phyloP scores from a whole-genome alignment of 2,888 invertebrate genomes.

The Pteria penguin region DNA sequence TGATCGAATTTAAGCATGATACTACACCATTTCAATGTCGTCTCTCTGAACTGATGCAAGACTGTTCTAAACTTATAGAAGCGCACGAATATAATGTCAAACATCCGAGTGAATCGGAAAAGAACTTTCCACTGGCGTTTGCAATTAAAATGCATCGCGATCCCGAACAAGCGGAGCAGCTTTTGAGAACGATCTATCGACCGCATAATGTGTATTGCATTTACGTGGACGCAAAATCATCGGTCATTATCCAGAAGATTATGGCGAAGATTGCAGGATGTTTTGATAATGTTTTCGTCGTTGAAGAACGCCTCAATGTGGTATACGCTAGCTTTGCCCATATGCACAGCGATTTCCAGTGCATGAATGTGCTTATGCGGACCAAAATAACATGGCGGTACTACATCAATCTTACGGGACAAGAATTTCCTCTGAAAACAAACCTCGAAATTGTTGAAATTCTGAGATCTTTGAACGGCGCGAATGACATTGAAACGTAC shows the following conservation, averaged over 20 bases:
- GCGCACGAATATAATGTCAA: constrained; percentile 43
- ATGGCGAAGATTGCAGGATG: constrained; percentile 52
- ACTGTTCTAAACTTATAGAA: constrained; percentile 42
- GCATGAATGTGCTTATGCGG: constrained; percentile 48
- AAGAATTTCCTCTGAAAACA: constrained; percentile 76
- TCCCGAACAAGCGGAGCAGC: constrained; percentile 61
- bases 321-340: constrained; percentile 58
- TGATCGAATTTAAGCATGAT: background rate
- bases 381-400: constrained; percentile 73
- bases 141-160: constrained; percentile 56
- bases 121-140: constrained; percentile 62
- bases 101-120: constrained; percentile 44
- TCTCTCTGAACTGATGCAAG: constrained; percentile 30
- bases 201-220: constrained; percentile 73
- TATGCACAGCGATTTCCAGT: constrained; percentile 60
- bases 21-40: constrained; percentile 3
- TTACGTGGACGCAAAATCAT: constrained; percentile 66
- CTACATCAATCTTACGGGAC: constrained; percentile 77
- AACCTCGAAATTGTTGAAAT: constrained; percentile 77
- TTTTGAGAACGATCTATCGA: constrained; percentile 67
- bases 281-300: constrained; percentile 60
- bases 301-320: constrained; percentile 49
- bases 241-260: constrained; percentile 32
- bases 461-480: constrained; percentile 73
- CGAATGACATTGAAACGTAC: constrained; percentile 74